Evolutionary conservation across 2,797 vertebrate genomes (phyloP), one percentile per base, ranked within the genome.

Genomic region (Sebastes melanostomus): DNA sequence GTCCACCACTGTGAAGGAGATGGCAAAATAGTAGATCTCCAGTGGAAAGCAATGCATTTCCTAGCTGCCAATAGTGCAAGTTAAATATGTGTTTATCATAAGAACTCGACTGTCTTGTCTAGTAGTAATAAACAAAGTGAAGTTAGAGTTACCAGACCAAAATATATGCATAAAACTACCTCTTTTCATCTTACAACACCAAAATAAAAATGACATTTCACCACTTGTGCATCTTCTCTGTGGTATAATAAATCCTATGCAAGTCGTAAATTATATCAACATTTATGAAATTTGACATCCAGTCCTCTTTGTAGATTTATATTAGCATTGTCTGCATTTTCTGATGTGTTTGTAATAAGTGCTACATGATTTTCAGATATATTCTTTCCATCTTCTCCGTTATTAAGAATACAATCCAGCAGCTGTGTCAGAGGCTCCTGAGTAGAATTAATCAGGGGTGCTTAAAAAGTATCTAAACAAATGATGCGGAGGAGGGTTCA

Each of bases 1-100:
- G 66, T 66, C 27, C 58, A 60, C 18, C 36, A 22, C 65, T 16
- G 11, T 55, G 32, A 71, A 60, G 30, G 65, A 66, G 46, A 3
- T 72, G 74, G 20, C 55, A 74, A 78, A 87, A 76, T 20, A 68
- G 27, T 18, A 65, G 59, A 50, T 77, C 63, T 80, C 63, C n/a
- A 62, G 29, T 58, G 55, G 55, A 83, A 29, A 59, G 32, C 16
- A 27, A 27, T 66, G 73, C 58, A 54, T 68, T 72, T 68, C 32
- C 29, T 24, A 4, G 66, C 72, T 76, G 67, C 59, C 58, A 82
- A 69, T 67, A 77, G 13, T 72, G 38, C 4, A 20, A 50, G 22
- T 75, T 76, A 68, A 70, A 78, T 77, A 66, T 36, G 27, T 46
- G 27, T 32, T n/a, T 32, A 61, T 61, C 18, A 32, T n/a, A 29